Evolutionary conservation across 2,888 invertebrate genomes (phyloP), one percentile per base, ranked within the genome.

Genomic region (Diplolepis rosae): DNA sequence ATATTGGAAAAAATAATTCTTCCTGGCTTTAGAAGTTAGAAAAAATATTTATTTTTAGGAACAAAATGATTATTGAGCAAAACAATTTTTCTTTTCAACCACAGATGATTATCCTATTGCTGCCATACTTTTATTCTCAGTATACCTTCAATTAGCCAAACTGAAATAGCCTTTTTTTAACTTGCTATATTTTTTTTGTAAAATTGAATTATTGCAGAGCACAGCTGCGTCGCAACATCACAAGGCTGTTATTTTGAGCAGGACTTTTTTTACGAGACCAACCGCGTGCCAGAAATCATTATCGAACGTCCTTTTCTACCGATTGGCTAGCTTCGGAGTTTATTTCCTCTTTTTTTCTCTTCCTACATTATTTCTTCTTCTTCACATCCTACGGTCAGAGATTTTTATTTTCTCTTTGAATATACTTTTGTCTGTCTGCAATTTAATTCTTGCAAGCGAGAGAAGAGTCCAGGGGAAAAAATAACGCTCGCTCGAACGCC

Each of bases 271-370:
- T 7, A 3, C 28, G 28, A 52, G 28, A 52, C 27, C 7, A 13
- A 52, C 51, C 51, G 51, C 51, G 51, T 28, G 52, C 52, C 52
- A 52, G 52, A 30, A 52, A 52, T 52, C 52, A 52, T 52, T 52
- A 52, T 52, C 15, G 6, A n/a, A 13, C 27, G 13, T 52, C n/a
- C 28, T 52, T 28, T 28, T 52, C 4, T 3, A 6, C 6, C 28
- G 7, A 52, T 4, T n/a, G 52, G 4, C n/a, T 15, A 52, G 52
- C 28, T 4, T n/a, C 28, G 27, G n/a, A 4, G n/a, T 30, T 52
- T 9, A 7, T 52, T 52, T 15, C 15, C 18, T 42, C 0, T 11
- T 22, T 52, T 28, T 1, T 24, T 52, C 7, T 15, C 28, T n/a
- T 52, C 9, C 6, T n/a, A 30, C 5, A 15, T 52, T 52, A n/a